Percentiles rank a stretch among this genome's conserved stretches.
These are phyloP conservation scores for Ridgeia piscesae DNA, from an alignment of 1,140 invertebrate genomes.

Conservation along the genomic window DNA sequence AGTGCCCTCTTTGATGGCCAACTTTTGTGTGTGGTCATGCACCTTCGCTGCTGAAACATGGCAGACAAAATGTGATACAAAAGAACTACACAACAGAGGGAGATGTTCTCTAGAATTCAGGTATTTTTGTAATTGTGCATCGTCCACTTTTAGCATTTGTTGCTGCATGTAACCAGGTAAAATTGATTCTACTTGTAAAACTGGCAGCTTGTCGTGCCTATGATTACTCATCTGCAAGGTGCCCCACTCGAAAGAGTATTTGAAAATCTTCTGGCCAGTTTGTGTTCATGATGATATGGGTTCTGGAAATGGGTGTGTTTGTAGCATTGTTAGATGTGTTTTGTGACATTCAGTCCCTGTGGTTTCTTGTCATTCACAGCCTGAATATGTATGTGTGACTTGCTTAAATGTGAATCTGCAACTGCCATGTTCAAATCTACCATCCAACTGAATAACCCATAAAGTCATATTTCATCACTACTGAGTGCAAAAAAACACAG, in stretches of 20 bases:
- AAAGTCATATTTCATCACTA: too few species aligned
- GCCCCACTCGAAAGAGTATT: background rate
- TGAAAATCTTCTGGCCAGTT: background rate
- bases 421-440: too few species aligned
- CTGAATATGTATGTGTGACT: background rate
- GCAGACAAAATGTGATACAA: background rate
- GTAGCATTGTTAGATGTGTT: background rate
- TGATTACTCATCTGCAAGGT: background rate
- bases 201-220: background rate
- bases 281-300: background rate
- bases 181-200: background rate
- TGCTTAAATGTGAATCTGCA: background rate
- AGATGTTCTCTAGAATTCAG: background rate
- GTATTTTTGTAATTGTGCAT: background rate
- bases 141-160: background rate
- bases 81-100: background rate
- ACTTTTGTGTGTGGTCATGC: background rate
- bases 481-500: too few species aligned
- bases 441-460: too few species aligned
- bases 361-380: background rate
- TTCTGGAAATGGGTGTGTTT: background rate
- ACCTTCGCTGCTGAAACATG: background rate
- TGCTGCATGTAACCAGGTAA: background rate
- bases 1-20: background rate
- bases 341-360: background rate